Evolutionary conservation across 2,888 invertebrate genomes (phyloP).

Genomic region (Steinernema hermaphroditum): DNA sequence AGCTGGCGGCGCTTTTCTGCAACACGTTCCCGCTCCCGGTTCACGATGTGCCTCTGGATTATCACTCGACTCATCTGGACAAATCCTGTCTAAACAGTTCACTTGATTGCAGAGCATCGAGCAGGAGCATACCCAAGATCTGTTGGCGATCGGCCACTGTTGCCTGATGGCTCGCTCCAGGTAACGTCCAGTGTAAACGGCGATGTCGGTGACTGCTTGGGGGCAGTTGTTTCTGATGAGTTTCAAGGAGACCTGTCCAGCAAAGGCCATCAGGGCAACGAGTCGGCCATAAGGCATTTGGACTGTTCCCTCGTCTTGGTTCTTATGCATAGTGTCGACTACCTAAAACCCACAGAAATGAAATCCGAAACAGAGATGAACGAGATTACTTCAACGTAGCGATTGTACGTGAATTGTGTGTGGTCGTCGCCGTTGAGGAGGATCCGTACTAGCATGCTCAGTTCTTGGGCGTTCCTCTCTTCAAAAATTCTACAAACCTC

Average conservation of each 20-base stretch:
- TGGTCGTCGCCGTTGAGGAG: slow-evolving; percentile 34
- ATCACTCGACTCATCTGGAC: not conserved
- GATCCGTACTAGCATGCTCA: slow-evolving; percentile 37
- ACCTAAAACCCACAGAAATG: not conserved
- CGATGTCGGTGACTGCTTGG: not conserved
- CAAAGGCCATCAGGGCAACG: slow-evolving; percentile 7
- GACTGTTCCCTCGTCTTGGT: not conserved
- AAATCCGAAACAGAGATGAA: too few relatives aligned
- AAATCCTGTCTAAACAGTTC: not conserved
- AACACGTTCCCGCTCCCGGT: not conserved
- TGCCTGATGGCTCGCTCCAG: not conserved
- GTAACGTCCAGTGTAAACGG: slow-evolving; percentile 8
- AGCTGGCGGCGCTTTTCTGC: not conserved
- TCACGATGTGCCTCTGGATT: not conserved
- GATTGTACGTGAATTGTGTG: slow-evolving; percentile 38
- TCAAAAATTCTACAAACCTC: slow-evolving; percentile 40
- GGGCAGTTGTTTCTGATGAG: not conserved
- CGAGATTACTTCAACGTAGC: slow-evolving; percentile 42
- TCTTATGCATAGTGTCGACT: not conserved
- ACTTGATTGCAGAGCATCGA: not conserved
- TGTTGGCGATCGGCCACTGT: not conserved
- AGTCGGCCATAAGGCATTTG: slow-evolving; percentile 23
- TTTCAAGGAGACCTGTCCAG: not conserved
- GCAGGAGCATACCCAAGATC: slow-evolving; percentile 7
- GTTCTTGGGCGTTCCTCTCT: slow-evolving; percentile 30